Conservation (phyloP, 92 coral and sea anemone species). For the Hydrozoanthus gracilis region DNA sequence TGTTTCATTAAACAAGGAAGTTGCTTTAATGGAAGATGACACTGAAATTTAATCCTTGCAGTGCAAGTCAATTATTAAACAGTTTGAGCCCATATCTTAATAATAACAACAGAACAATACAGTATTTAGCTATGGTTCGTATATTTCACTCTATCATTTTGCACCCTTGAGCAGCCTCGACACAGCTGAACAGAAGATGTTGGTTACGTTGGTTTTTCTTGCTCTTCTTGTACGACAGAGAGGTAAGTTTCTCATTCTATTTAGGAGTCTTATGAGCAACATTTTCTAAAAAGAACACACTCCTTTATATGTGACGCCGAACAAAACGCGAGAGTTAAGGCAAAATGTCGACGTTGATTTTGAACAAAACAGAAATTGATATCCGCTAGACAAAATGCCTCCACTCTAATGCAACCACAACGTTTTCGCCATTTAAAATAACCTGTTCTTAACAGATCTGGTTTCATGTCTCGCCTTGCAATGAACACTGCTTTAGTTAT, state of each 20-base stretch:
- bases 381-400: no score
- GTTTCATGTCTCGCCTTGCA: no score
- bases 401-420: no score
- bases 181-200: constrained; percentile 3
- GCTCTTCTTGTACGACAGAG: neutral
- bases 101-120: neutral
- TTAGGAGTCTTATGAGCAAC: neutral
- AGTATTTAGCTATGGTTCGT: neutral
- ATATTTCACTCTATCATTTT: neutral
- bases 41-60: no score
- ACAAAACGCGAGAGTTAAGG: no score
- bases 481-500: no score
- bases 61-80: neutral
- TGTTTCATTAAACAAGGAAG: no score
- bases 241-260: neutral
- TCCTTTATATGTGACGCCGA: neutral
- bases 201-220: neutral
- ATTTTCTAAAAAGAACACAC: neutral
- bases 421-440: no score
- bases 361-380: no score
- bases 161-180: neutral
- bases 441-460: no score
- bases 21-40: no score
- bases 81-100: neutral
- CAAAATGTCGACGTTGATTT: no score